phyloP scores from a whole-genome alignment of 1,140 invertebrate genomes.

The Bombus confusus region DNA sequence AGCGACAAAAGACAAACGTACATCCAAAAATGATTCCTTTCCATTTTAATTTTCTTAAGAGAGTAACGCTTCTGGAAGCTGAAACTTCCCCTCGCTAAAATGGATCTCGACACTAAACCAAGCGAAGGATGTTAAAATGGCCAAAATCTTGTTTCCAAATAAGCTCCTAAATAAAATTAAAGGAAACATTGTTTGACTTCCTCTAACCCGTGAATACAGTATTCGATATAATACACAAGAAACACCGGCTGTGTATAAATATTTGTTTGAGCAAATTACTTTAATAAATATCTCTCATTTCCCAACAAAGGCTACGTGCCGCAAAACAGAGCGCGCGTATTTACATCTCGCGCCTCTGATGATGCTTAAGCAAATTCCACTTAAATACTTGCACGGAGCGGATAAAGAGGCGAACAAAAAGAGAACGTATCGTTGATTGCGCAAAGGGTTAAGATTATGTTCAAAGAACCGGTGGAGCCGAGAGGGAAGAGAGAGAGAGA shows the following conservation, averaged over 20 bases:
- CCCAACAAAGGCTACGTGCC: neutral
- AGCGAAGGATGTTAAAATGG: neutral
- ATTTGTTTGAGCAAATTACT: neutral
- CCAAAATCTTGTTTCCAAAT: neutral
- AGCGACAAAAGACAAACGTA: too few species aligned
- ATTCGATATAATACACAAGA: neutral
- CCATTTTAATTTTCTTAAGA: neutral
- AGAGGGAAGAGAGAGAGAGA: neutral
- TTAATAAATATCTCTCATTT: too few species aligned
- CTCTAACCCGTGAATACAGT: too few species aligned
- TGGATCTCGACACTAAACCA: neutral
- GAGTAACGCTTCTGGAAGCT: too few species aligned
- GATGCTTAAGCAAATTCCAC: conserved; percentile 25
- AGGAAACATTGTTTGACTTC: neutral
- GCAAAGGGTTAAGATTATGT: conserved; percentile 58
- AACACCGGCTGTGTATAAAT: neutral
- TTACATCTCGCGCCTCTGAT: neutral
- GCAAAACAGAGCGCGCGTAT: neutral
- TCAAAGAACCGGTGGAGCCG: neutral
- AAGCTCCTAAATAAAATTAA: neutral
- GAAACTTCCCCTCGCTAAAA: neutral
- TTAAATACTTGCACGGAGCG: neutral
- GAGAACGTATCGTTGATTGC: conserved; percentile 55
- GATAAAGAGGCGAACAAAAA: conserved; percentile 1
- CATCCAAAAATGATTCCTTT: neutral